Conservation (phyloP, 1,140 invertebrate genomes). For the Drosophila parvula region DNA sequence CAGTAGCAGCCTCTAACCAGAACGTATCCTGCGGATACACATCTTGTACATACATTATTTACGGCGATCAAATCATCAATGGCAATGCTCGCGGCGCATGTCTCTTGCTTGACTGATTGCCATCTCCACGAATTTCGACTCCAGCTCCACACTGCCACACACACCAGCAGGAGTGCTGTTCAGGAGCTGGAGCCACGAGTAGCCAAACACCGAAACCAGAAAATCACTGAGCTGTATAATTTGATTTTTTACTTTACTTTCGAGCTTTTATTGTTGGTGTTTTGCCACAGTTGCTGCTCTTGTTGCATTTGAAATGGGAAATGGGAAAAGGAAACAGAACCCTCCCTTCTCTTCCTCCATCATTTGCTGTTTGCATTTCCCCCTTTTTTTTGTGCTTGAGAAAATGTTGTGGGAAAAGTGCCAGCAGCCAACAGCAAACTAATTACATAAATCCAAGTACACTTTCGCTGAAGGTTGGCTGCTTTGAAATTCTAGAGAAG, state of each 20-base stretch:
- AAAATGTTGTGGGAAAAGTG: slow-evolving; percentile 20
- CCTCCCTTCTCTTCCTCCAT: neutral
- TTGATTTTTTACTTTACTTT: slow-evolving; percentile 65
- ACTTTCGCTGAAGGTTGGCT: slow-evolving; percentile 8
- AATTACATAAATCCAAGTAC: slow-evolving; percentile 59
- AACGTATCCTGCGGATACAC: slow-evolving; percentile 42
- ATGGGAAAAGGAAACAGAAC: slow-evolving; percentile 1
- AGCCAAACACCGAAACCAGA: slow-evolving; percentile 66
- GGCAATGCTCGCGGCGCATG: slow-evolving; percentile 50
- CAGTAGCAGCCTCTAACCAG: slow-evolving; percentile 22
- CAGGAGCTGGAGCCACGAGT: neutral
- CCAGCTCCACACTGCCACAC: neutral
- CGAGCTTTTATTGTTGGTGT: slow-evolving; percentile 38
- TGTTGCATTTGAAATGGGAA: slow-evolving; percentile 26
- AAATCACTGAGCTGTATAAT: slow-evolving; percentile 78
- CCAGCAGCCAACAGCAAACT: slow-evolving; percentile 43
- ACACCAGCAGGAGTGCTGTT: neutral
- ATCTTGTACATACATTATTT: slow-evolving; percentile 73
- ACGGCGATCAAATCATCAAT: slow-evolving; percentile 73
- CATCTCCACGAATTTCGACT: slow-evolving; percentile 14
- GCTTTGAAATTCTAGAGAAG: neutral
- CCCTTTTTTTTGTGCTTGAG: neutral
- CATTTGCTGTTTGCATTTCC: slow-evolving; percentile 12
- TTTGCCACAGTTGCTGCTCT: slow-evolving; percentile 19
- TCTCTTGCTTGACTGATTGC: slow-evolving; percentile 71